Evolutionary conservation across 1,140 invertebrate genomes (phyloP).

Genomic region (Pseudoatta argentina): DNA sequence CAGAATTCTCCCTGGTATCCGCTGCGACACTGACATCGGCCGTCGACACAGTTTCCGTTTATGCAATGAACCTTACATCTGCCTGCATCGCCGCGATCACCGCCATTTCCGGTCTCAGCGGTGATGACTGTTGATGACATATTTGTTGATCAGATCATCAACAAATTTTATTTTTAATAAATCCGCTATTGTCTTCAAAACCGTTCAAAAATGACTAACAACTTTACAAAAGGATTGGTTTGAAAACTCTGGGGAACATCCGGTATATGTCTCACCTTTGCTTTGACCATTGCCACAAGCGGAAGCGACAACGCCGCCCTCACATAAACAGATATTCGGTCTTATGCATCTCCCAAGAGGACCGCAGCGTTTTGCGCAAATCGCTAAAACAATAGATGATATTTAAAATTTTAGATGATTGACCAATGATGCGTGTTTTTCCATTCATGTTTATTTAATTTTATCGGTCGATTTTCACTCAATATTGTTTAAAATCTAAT

Average conservation of each 20-base stretch:
- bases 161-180: background rate
- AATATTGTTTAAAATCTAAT: too few species aligned
- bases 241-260: background rate
- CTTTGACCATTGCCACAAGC: slow-evolving; percentile 81
- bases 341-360: slow-evolving; percentile 91
- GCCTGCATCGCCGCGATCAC: slow-evolving; percentile 82
- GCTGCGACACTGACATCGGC: slow-evolving; percentile 90
- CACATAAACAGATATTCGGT: slow-evolving; percentile 94
- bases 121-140: slow-evolving; percentile 62
- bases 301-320: slow-evolving; percentile 88
- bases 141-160: background rate
- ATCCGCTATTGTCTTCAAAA: background rate
- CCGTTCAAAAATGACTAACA: slow-evolving; percentile 57
- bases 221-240: slow-evolving; percentile 55
- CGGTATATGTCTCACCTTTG: slow-evolving; percentile 69
- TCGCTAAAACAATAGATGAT: slow-evolving; percentile 87
- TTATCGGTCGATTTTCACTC: too few species aligned
- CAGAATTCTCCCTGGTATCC: slow-evolving; percentile 93
- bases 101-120: slow-evolving; percentile 76
- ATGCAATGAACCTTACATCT: slow-evolving; percentile 90
- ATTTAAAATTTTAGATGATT: background rate
- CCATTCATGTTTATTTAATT: too few species aligned
- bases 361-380: slow-evolving; percentile 91
- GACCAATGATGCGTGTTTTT: too few species aligned
- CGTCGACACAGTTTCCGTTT: slow-evolving; percentile 92